Conservation (phyloP, 2,797 vertebrate genomes). For the Zalophus californianus region DNA sequence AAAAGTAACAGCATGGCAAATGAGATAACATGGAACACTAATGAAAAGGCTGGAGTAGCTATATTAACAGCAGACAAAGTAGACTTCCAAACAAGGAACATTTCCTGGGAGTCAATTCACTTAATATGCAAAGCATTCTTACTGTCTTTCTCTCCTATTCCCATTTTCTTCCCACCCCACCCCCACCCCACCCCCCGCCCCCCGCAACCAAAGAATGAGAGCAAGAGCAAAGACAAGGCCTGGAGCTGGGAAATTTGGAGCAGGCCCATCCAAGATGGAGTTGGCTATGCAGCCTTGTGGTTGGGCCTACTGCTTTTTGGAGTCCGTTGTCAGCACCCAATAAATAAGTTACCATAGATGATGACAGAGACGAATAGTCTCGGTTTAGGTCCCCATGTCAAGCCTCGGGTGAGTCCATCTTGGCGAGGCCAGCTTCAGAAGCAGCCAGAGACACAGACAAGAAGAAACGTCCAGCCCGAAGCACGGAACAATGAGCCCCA, state of each 20-base stretch:
- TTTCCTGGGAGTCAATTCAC: background rate
- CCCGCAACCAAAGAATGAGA: background rate
- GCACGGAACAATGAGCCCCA: background rate
- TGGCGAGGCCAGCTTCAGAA: background rate
- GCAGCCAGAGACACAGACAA: conserved; percentile 28
- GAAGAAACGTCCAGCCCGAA: background rate
- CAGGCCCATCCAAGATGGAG: background rate
- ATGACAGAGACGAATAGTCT: background rate
- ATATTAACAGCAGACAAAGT: background rate
- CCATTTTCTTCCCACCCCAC: background rate
- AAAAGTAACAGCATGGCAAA: background rate
- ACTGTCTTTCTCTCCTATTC: background rate
- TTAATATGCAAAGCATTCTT: background rate
- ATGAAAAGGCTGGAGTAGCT: background rate
- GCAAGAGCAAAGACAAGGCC: background rate
- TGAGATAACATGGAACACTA: background rate
- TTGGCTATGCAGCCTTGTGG: background rate
- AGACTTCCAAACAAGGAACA: background rate
- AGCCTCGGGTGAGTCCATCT: background rate
- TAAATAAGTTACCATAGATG: background rate
- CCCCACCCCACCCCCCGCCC: background rate
- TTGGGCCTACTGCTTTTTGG: background rate
- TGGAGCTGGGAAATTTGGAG: background rate
- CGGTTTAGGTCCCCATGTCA: background rate
- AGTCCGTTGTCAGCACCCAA: background rate